Evolutionary conservation across 2,797 vertebrate genomes (phyloP).

Genomic region (Hemitrygon akajei): DNA sequence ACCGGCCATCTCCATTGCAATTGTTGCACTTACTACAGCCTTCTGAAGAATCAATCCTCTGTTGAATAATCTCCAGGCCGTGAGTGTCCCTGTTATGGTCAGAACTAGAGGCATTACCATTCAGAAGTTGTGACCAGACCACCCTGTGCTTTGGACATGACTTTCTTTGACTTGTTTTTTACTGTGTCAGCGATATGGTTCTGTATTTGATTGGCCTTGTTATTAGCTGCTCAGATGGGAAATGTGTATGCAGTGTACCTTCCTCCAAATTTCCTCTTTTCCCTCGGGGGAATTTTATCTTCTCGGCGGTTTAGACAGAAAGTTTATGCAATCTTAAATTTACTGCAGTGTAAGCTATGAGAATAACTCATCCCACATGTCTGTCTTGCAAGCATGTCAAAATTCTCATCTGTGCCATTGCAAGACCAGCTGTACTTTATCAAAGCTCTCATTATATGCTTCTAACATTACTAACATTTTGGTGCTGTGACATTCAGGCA

Average conservation of each 20-base stretch:
- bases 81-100: not conserved
- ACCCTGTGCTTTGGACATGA: not conserved
- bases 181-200: not conserved
- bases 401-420: not conserved
- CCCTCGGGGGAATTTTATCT: not conserved
- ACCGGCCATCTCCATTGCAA: not conserved
- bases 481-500: not conserved
- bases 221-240: not conserved
- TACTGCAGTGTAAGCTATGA: not conserved
- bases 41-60: not conserved
- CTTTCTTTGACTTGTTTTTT: not conserved
- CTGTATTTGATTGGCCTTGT: not conserved
- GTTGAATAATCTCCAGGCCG: not conserved
- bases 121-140: not conserved
- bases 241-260: too few relatives aligned
- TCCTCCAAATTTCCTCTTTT: not conserved
- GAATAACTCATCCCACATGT: not conserved
- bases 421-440: constrained; percentile 4
- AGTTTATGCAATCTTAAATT: not conserved
- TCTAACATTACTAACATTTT: not conserved
- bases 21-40: not conserved
- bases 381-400: not conserved
- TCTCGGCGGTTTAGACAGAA: not conserved
- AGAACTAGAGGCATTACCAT: not conserved
- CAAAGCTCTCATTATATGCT: not conserved